phyloP scores from a whole-genome alignment of 2,888 invertebrate species.

The Caenorhabditis zanzibari region DNA sequence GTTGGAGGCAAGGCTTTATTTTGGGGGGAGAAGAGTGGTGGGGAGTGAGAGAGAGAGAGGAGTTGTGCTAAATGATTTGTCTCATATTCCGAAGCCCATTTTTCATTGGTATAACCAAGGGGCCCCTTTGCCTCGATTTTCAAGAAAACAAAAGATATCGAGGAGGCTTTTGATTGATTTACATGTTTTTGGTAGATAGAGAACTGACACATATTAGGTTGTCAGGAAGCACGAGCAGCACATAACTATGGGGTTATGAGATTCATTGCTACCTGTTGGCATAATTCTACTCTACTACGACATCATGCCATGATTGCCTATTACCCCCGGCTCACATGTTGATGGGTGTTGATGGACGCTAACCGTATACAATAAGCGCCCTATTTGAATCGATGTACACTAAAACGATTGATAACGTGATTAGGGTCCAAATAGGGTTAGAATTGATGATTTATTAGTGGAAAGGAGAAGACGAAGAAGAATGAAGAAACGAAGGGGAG shows the following conservation, averaged over 20 bases:
- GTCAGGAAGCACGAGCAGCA: slow-evolving; percentile 63
- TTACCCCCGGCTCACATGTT: slow-evolving; percentile 16
- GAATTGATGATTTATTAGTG: slow-evolving; percentile 37
- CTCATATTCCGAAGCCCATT: slow-evolving; percentile 64
- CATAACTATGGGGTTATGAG: slow-evolving; percentile 62
- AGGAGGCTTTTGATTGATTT: slow-evolving; percentile 63
- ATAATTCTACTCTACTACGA: slow-evolving; percentile 32
- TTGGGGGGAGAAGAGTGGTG: slow-evolving; percentile 9
- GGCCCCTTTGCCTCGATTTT: not conserved
- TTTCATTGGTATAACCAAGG: slow-evolving; percentile 54
- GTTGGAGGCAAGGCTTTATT: slow-evolving; percentile 58
- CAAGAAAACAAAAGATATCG: slow-evolving; percentile 50
- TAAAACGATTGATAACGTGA: slow-evolving; percentile 53
- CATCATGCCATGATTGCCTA: slow-evolving; percentile 23
- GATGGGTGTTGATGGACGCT: slow-evolving; percentile 4
- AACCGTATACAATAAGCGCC: slow-evolving; percentile 23
- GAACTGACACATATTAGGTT: slow-evolving; percentile 69
- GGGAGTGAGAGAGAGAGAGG: not conserved
- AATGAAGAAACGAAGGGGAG: not conserved
- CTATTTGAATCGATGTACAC: slow-evolving; percentile 21
- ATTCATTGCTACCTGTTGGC: slow-evolving; percentile 63
- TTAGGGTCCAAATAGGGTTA: slow-evolving; percentile 61
- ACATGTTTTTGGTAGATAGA: slow-evolving; percentile 66
- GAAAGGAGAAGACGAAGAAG: not conserved
- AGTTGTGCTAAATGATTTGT: slow-evolving; percentile 62